phyloP scores from a whole-genome alignment of 1,140 invertebrate species.

The Cardiocondyla obscurior region DNA sequence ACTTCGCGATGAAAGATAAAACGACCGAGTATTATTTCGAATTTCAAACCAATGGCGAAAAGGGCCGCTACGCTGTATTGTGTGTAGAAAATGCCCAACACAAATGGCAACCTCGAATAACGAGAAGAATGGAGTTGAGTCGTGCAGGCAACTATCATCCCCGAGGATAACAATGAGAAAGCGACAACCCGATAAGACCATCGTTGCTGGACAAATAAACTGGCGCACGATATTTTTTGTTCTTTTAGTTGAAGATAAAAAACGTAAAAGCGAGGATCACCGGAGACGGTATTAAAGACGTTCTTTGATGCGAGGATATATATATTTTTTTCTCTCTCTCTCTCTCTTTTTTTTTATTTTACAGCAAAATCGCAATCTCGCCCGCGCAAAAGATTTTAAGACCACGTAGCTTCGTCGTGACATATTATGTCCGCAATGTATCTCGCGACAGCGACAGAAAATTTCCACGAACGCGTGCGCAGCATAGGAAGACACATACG shows the following conservation, averaged over 20 bases:
- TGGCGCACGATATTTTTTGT: constrained; percentile 22
- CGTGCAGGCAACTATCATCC: constrained; percentile 23
- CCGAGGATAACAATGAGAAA: constrained; percentile 45
- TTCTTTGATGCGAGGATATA: background rate
- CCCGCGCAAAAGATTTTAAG: constrained; percentile 31
- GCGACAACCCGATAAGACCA: constrained; percentile 26
- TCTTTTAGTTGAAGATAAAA: background rate
- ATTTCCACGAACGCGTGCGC: constrained; percentile 39
- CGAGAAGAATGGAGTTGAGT: constrained; percentile 6
- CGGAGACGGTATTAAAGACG: constrained; percentile 12
- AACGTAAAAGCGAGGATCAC: background rate
- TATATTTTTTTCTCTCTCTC: too few relatives aligned
- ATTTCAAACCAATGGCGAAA: constrained; percentile 21
- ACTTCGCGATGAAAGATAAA: constrained; percentile 14
- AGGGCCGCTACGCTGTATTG: constrained; percentile 36
- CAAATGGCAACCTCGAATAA: constrained; percentile 28
- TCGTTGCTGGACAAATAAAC: constrained; percentile 12
- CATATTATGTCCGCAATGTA: constrained; percentile 43
- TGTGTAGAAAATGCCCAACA: constrained; percentile 34
- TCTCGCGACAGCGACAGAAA: constrained; percentile 47
- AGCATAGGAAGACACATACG: constrained; percentile 9
- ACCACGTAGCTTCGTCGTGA: constrained; percentile 32
- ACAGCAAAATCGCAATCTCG: constrained; percentile 34
- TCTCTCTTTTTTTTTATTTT: too few relatives aligned
- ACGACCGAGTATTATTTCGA: background rate